Evolutionary conservation across 2,113 vertebrate species (phyloP).

Genomic region (Apodemus speciosus): DNA sequence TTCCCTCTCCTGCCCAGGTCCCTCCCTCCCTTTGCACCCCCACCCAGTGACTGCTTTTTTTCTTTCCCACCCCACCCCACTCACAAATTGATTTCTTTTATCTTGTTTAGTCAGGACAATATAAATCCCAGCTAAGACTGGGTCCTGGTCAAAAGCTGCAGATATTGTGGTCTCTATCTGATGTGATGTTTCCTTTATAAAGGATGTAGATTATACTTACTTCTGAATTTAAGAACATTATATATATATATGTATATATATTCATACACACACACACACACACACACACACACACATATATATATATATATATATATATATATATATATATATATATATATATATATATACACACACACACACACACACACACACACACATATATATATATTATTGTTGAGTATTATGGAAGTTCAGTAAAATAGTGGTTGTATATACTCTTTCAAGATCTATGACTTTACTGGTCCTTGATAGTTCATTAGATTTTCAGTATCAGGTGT

Average conservation of each 20-base stretch:
- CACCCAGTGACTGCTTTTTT: too few species aligned
- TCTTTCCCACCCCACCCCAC: too few species aligned
- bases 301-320: not conserved
- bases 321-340: too few species aligned
- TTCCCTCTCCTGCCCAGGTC: too few species aligned
- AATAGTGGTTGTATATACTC: not conserved
- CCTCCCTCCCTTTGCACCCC: too few species aligned
- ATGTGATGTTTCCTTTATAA: not conserved
- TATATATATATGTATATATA: not conserved
- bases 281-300: not conserved
- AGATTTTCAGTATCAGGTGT: not conserved
- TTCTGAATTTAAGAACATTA: not conserved
- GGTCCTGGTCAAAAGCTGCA: not conserved
- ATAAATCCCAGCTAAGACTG: not conserved
- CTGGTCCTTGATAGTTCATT: not conserved
- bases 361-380: too few species aligned
- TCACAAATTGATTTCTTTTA: not conserved
- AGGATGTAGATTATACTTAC: not conserved
- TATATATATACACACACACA: too few species aligned
- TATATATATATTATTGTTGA: too few species aligned
- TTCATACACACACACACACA: too few species aligned
- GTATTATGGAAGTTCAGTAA: not conserved
- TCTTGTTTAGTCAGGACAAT: not conserved
- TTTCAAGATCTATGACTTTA: not conserved
- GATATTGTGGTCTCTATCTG: not conserved